phyloP scores from a whole-genome alignment of 2,888 invertebrate species.

The Microplitis manilae region DNA sequence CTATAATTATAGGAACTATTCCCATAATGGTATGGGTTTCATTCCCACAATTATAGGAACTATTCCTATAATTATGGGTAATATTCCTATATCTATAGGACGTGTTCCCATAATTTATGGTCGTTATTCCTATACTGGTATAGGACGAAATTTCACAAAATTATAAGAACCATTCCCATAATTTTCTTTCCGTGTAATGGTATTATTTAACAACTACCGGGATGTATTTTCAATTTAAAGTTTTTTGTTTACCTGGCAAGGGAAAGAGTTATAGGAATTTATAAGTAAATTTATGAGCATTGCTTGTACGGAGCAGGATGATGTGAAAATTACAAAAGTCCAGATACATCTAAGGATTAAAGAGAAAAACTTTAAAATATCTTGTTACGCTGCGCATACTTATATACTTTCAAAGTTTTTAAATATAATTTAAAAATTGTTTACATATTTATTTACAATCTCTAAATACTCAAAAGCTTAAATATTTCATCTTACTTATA shows the following conservation, averaged over 20 bases:
- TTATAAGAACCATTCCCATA: no score
- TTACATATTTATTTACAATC: background rate
- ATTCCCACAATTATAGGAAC: no score
- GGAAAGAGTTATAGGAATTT: conserved; percentile 21
- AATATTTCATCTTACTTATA: background rate
- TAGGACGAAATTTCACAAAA: no score
- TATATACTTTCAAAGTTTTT: background rate
- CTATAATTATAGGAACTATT: no score
- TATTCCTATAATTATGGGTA: no score
- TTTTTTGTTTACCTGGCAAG: background rate
- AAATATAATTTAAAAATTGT: background rate
- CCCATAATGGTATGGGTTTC: no score
- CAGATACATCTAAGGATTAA: conserved; percentile 27
- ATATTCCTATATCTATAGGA: no score
- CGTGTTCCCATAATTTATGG: no score
- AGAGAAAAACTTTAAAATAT: conserved; percentile 30
- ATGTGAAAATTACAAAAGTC: conserved; percentile 37
- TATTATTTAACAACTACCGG: conserved; percentile 1
- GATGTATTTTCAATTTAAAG: conserved; percentile 11
- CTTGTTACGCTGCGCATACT: background rate
- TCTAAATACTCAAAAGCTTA: background rate
- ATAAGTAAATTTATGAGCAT: conserved; percentile 26
- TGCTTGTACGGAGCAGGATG: conserved; percentile 24
- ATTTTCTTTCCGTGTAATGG: no score
- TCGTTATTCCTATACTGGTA: no score